Base-by-base conservation (phyloP, 2,888 invertebrate species). In the Lissocephala sabroskyi region DNA sequence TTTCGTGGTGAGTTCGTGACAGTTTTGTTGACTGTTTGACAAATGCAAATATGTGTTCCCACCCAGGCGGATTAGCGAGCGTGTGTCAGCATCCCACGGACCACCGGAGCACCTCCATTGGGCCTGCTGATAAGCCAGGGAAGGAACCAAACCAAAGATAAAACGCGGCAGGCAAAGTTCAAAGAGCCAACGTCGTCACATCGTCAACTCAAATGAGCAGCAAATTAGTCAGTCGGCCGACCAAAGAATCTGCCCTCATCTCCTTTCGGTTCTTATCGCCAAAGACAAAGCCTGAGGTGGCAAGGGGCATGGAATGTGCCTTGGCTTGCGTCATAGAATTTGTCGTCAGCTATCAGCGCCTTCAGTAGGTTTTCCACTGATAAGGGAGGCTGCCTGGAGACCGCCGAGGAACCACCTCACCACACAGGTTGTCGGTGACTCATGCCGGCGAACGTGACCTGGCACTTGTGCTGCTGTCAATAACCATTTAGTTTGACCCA, bases 371-470 rank as follows among this genome's bases (percentile, higher is more conserved):
- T 23, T 23, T 23, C 23, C 7, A 17, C 55, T 55, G 76, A 68
- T 75, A 68, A 71, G 49, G 9, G 19, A 23, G 16, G 35, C 33
- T 16, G 33, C 32, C n/a, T 39, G 26, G 10, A n/a, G 13, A 26
- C 11, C 19, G 14, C 23, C 7, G 4, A 23, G 23, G 23, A n/a
- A n/a, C n/a, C n/a, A n/a, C n/a, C n/a, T n/a, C n/a, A n/a, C n/a
- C n/a, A n/a, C n/a, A n/a, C n/a, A 23, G 4, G 23, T 23, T 23
- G 23, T 7, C 23, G 56, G 54, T 71, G 77, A 77, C 46, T 71
- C 77, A 71, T 74, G n/a, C 49, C 11, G 39, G 45, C 32, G 77
- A 77, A 71, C 77, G 77, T 77, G 77, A 71, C 75, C 77, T 59
- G 58, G 52, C 64, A 68, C 64, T 68, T 56, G 39, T 45, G 43